Evolutionary conservation across 1,140 invertebrate species (phyloP).

Genomic region (Megalonaias nervosa): DNA sequence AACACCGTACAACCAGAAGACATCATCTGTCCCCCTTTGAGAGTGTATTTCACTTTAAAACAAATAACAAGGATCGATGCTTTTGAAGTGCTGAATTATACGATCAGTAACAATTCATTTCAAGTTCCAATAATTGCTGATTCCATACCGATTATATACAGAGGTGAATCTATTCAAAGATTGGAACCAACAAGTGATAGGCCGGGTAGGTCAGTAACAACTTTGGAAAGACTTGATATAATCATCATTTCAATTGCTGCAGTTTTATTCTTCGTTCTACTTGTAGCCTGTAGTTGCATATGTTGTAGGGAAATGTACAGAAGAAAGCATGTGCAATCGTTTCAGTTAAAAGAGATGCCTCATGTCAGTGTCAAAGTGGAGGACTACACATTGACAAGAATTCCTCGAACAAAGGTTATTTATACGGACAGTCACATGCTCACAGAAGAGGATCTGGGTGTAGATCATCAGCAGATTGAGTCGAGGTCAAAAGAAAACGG

Average conservation of each 20-base stretch:
- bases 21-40: no score
- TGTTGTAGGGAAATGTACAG: slow-evolving; percentile 43
- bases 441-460: not conserved
- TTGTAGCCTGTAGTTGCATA: slow-evolving; percentile 38
- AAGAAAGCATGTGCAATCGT: slow-evolving; percentile 42
- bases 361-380: slow-evolving; percentile 49
- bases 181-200: no score
- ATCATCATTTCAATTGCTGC: slow-evolving; percentile 49
- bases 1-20: no score
- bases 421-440: slow-evolving; percentile 28
- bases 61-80: no score
- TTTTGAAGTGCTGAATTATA: no score
- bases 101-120: no score
- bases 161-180: no score
- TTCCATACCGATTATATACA: no score
- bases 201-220: not conserved
- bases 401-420: slow-evolving; percentile 41
- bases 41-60: no score
- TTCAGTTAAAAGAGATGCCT: slow-evolving; percentile 44
- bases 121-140: no score
- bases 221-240: slow-evolving; percentile 44
- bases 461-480: no score
- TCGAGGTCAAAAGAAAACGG: no score
- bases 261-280: slow-evolving; percentile 37
- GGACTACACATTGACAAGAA: slow-evolving; percentile 48